Evolutionary conservation across 1,140 invertebrate genomes (phyloP).

Genomic region (Anoplophora glabripennis): DNA sequence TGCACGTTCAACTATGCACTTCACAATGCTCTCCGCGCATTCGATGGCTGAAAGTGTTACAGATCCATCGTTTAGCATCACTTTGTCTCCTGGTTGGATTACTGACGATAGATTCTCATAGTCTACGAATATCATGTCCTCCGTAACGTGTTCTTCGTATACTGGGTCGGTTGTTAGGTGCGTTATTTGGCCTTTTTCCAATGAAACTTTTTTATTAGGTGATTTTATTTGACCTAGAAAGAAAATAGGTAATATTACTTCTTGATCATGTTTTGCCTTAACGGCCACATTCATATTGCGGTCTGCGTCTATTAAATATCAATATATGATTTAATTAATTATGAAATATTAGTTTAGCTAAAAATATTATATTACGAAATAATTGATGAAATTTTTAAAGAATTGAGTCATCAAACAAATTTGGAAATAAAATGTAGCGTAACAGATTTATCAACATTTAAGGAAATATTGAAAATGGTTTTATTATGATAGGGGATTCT

Average conservation of each 20-base stretch:
- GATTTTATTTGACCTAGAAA: slow-evolving; percentile 11
- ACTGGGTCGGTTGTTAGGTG: slow-evolving; percentile 72
- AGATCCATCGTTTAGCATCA: slow-evolving; percentile 63
- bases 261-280: too few species aligned
- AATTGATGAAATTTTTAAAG: too few species aligned
- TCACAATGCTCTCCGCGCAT: slow-evolving; percentile 52
- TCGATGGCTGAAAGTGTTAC: slow-evolving; percentile 74
- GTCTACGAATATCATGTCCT: slow-evolving; percentile 71
- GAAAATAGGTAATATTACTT: neutral
- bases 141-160: slow-evolving; percentile 67
- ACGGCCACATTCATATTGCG: too few species aligned
- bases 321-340: too few species aligned
- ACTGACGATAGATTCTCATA: slow-evolving; percentile 79
- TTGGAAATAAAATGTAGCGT: too few species aligned
- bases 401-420: too few species aligned
- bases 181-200: slow-evolving; percentile 65
- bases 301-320: too few species aligned
- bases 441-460: too few species aligned
- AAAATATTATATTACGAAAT: too few species aligned
- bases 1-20: slow-evolving; percentile 54
- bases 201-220: slow-evolving; percentile 52
- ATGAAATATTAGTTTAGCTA: too few species aligned
- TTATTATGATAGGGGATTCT: too few species aligned
- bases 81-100: slow-evolving; percentile 60
- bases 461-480: too few species aligned